Base-by-base conservation (phyloP, 2,888 invertebrate species). In the Monopis laevigella region DNA sequence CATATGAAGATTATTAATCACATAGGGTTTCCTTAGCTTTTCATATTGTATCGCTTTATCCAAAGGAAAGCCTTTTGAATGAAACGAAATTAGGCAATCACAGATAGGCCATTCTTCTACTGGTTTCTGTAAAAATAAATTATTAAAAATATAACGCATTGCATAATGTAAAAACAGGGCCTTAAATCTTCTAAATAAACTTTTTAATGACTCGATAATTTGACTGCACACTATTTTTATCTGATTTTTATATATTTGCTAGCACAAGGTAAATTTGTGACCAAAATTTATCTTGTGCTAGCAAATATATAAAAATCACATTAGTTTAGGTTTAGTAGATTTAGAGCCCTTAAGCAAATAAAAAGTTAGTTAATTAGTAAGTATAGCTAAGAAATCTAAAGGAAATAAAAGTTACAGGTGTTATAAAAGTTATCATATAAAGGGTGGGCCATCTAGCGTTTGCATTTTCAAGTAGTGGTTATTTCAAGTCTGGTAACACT, bases 61-160 rank as follows among this genome's bases (percentile, higher is more conserved):
- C 47, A 99, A 82, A 0, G 99, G 99, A 75, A 99, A 99, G 26
- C 98, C 98, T 74, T 96, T 95, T 3, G 98, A 98, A 73, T 98
- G 97, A 73, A 98, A 98, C 42, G 98, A 97, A 57, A 99, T 95
- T 36, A 99, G 85, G 64, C 98, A 98, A 77, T 99, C 98, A 62
- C 97, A 97, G 40, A 91, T 83, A 2, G 98, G 98, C 99, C 99
- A 99, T 62, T 96, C 91, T 65, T 98, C 98, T 13, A 99, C 95
- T 1, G 96, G 90, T 72, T 94, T 89, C 89, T 93, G 69, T 18
- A 67, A 19, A 32, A 43, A 18, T 18, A 16, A 17, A 32, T 30
- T 6, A 29, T 11, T 11, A 14, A 21, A 19, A 41, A 29, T 28
- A 32, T 29, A 11, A 16, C n/a, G n/a, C n/a, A n/a, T 14, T 24